Evolutionary conservation across 2,797 vertebrate genomes (phyloP), one percentile per base, ranked within the genome.

Genomic region (Enteromius unitaeniatus): DNA sequence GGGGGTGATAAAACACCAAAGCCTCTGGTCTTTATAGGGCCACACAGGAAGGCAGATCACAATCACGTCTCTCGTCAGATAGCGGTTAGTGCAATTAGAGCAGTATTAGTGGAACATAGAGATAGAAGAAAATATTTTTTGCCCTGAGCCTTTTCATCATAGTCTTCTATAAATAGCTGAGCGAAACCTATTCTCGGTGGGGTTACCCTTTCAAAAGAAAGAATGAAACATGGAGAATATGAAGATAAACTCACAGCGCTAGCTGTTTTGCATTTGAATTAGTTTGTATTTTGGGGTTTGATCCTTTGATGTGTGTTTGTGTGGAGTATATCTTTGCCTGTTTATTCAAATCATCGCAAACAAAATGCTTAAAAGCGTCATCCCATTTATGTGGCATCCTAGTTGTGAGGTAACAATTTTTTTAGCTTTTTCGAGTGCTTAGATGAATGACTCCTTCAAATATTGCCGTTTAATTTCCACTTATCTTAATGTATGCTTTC

Each of bases 21-120:
- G 51, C 51, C 55, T 69, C 17, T 84, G 60, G 58, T 72, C 55
- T 62, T 77, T 68, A 68, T 31, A 15, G 45, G 70, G 72, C 72
- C 81, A 65, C 80, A 83, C 62, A 69, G 40, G 65, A 78, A 69
- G 74, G 42, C 49, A 70, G 82, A 83, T 77, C 64, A 58, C 51
- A 70, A 83, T 77, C 74, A 34, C 3, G 7, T 40, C 80, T 74
- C 45, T 37, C 21, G 47, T 55, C 72, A 81, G 79, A 81, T 49
- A 81, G 69, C 7, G 26, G 28, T 75, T 82, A 74, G 55, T 65
- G 70, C 70, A 75, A 75, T 82, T 58, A 69, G 65, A 58, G 67
- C 21, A 21, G 67, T 70, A 58, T 70, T 81, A 70, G 79, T 28
- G 49, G 51, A 81, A 70, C 51, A 70, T 7, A 58, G 34, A 42